phyloP scores from a whole-genome alignment of 35 echinoderm and acorn worm genomes.

The Hemicentrotus pulcherrimus region DNA sequence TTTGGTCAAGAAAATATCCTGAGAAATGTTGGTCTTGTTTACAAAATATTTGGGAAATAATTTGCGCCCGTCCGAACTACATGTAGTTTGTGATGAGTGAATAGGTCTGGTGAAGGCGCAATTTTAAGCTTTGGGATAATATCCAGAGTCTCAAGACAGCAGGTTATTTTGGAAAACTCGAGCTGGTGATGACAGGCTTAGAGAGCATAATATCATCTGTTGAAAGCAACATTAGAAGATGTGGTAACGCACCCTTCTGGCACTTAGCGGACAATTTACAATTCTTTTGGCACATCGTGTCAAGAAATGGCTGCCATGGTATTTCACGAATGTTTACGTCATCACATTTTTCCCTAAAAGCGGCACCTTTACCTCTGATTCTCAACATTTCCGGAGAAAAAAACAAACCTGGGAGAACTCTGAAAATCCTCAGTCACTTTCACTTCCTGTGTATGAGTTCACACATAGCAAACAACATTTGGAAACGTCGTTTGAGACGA shows the following conservation, averaged over 20 bases:
- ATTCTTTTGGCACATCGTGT: neutral
- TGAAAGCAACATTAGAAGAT: too few relatives aligned
- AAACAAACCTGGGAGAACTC: neutral
- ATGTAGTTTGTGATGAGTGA: too few relatives aligned
- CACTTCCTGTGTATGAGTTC: neutral
- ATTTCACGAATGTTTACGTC: neutral
- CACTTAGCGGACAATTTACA: neutral
- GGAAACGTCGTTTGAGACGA: neutral
- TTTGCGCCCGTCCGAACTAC: too few relatives aligned
- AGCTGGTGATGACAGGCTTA: too few relatives aligned
- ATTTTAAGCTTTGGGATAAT: too few relatives aligned
- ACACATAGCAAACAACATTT: neutral
- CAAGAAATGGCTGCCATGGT: neutral
- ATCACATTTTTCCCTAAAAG: neutral
- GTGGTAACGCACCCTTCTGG: neutral
- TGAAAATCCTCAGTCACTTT: neutral
- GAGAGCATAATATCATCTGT: too few relatives aligned
- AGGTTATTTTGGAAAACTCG: too few relatives aligned
- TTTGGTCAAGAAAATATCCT: too few relatives aligned
- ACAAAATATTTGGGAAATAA: too few relatives aligned
- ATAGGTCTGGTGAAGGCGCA: too few relatives aligned
- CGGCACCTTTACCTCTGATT: neutral
- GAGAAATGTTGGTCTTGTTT: too few relatives aligned
- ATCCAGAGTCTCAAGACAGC: too few relatives aligned
- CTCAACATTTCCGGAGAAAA: neutral